Evolutionary conservation across 1,140 invertebrate species (phyloP).

Genomic region (Mamestra configurata): DNA sequence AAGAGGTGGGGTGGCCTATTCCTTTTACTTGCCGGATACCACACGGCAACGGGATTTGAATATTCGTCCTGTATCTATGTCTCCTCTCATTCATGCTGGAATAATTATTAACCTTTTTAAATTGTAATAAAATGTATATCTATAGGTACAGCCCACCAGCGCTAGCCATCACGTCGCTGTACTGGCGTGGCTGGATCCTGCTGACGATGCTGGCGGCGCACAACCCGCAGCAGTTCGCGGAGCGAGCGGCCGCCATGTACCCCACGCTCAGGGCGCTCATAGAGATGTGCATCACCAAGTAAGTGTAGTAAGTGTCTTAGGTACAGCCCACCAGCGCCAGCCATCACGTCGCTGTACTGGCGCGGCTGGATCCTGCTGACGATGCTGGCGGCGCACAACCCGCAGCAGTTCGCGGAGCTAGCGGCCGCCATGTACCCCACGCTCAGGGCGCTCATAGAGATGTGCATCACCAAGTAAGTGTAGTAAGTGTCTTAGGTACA

Average conservation of each 20-base stretch:
- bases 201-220: slow-evolving; percentile 96
- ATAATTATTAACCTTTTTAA: too few species aligned
- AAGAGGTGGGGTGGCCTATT: too few species aligned
- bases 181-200: slow-evolving; percentile 98
- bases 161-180: slow-evolving; percentile 96
- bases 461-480: slow-evolving; percentile 98
- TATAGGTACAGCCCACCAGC: slow-evolving; percentile 94
- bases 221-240: slow-evolving; percentile 96
- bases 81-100: too few species aligned
- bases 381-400: slow-evolving; percentile 97
- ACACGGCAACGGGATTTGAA: too few species aligned
- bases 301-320: slow-evolving; percentile 65
- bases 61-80: too few species aligned
- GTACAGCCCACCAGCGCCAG: slow-evolving; percentile 70
- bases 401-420: slow-evolving; percentile 93
- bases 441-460: slow-evolving; percentile 97
- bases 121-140: not conserved
- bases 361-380: slow-evolving; percentile 97
- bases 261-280: slow-evolving; percentile 97
- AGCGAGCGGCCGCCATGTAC: slow-evolving; percentile 95
- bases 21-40: too few species aligned
- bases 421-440: slow-evolving; percentile 98
- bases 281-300: slow-evolving; percentile 99
- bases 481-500: not conserved
- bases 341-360: slow-evolving; percentile 97